Percentiles rank a stretch among this genome's conserved stretches.
Evolutionary conservation across 2,797 vertebrate species (phyloP).

Genomic region (Pseudochirops cupreus): DNA sequence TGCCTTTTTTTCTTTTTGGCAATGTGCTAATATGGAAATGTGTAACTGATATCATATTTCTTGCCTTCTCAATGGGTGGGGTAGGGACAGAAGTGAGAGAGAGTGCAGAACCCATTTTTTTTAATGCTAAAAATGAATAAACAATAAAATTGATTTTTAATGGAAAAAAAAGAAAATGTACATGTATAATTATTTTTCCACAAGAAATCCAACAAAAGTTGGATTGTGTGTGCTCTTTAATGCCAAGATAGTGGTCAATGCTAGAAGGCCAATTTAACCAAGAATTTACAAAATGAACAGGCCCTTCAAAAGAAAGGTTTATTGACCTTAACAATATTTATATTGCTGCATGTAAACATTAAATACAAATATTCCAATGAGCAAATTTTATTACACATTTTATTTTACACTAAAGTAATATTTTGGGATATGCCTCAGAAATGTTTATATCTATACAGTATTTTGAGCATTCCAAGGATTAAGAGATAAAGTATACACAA

Average conservation of each 20-base stretch:
- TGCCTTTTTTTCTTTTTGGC: not conserved
- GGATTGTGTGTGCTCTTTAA: too few relatives aligned
- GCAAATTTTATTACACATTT: not conserved
- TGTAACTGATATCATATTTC: not conserved
- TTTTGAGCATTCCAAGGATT: not conserved
- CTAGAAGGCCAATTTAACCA: not conserved
- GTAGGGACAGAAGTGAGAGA: not conserved
- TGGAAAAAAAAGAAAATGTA: not conserved
- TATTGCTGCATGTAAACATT: not conserved
- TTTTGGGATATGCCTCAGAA: not conserved
- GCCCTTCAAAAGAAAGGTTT: slow-evolving; percentile 5
- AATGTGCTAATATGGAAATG: not conserved
- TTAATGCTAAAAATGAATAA: not conserved
- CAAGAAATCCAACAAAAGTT: not conserved
- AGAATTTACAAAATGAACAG: not conserved
- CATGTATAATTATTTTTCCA: not conserved
- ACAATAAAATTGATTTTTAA: not conserved
- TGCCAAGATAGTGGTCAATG: not conserved
- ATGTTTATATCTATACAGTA: not conserved
- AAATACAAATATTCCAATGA: not conserved
- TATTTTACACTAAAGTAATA: not conserved
- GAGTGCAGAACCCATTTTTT: not conserved
- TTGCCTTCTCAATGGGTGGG: not conserved
- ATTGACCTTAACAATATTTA: not conserved
- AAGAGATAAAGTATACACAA: not conserved